Evolutionary conservation across 2,888 invertebrate species (phyloP), one percentile per base, ranked within the genome.

Genomic region (Sycophila texana): DNA sequence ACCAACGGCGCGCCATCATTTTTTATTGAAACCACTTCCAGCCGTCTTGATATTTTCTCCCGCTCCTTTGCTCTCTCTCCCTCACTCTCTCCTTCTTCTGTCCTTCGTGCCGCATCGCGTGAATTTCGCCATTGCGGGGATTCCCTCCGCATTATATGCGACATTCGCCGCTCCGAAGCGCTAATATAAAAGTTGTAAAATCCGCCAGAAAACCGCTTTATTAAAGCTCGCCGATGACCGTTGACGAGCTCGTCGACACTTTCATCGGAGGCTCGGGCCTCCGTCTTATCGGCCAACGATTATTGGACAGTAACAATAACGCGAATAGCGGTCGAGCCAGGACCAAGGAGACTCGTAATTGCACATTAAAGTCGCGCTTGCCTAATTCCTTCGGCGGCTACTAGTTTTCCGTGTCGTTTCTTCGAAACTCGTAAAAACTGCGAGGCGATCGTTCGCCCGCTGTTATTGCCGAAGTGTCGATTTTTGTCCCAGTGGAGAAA

Each of bases 11-110:
- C 82, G 82, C 84, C 85, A 82, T 86, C 82, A 83, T 85, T 86
- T 88, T 86, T 87, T 86, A 86, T 86, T 85, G 83, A 82, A 84
- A 86, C 85, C 85, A 84, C 84, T 86, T 86, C 84, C 81, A 73
- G 73, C 80, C 75, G 83, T 85, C 83, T 70, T 55, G 76, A 80
- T 74, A 77, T 82, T 81, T 65, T 73, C 76, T 68, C 71, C 13
- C 10, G 22, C 65, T 18, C 60, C 18, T 39, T 65, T n/a, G 18
- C 18, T 51, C 61, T 18, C 58, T n/a, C 7, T 49, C 47, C 49
- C 22, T 39, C 53, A 4, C 61, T 30, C 2, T 58, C 53, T 51
- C 60, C 51, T 10, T 51, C 71, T 39, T 49, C 68, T 58, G 26
- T 71, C 14, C 14, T 20, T 68, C 39, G 39, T 39, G 20, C 63